Conservation (phyloP, 2,888 invertebrate species). For the Cepaea hortensis region DNA sequence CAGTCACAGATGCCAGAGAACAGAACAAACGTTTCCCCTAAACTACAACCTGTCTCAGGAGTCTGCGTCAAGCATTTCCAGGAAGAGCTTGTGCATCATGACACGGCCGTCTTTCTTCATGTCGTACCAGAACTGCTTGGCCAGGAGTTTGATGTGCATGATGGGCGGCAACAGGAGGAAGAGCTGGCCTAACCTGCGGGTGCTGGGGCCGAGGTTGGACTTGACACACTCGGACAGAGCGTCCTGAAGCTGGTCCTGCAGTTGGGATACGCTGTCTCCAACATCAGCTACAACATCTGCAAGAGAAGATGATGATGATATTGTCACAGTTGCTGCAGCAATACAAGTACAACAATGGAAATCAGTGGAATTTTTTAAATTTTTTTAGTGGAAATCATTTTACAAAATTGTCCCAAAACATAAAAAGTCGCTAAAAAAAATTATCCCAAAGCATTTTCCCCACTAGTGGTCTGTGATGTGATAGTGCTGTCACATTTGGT, state of each 20-base stretch:
- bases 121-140: conserved; percentile 92
- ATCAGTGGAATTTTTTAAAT: too few species aligned
- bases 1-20: neutral
- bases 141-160: conserved; percentile 91
- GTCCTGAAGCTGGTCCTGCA: conserved; percentile 90
- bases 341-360: too few species aligned
- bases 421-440: too few species aligned
- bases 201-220: conserved; percentile 78
- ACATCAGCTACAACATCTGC: conserved; percentile 93
- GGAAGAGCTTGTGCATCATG: conserved; percentile 95
- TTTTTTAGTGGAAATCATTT: too few species aligned
- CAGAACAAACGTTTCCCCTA: conserved; percentile 32
- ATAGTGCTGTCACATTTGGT: too few species aligned
- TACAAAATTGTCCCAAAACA: too few species aligned
- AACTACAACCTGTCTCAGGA: conserved; percentile 60
- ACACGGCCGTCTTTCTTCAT: conserved; percentile 91
- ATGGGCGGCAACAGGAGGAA: conserved; percentile 91
- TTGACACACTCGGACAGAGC: conserved; percentile 91
- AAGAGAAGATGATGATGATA: conserved; percentile 24
- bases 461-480: too few species aligned
- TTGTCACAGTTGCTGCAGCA: too few species aligned
- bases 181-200: conserved; percentile 86
- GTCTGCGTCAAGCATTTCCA: conserved; percentile 91
- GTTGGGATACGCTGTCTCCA: conserved; percentile 88
- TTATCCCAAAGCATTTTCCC: too few species aligned